Percentiles rank a stretch among this genome's conserved stretches.
Conservation (phyloP, 53 echinoderm and acorn worm species). For the Paracentrotus lividus region DNA sequence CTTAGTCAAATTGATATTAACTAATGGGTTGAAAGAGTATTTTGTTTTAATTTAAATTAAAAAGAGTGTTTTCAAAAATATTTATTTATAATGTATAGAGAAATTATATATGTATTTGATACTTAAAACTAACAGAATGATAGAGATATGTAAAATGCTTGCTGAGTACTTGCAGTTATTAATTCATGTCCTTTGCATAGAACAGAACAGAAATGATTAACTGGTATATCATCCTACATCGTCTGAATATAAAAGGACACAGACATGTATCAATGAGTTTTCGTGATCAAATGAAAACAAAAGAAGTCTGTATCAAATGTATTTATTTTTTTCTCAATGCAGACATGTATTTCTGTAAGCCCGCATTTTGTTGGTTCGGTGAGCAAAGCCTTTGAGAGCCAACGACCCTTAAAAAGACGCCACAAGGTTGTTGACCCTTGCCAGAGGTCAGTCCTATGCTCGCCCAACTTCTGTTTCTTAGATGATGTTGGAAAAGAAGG, state of each 20-base stretch:
- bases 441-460: conserved; percentile 44
- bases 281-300: neutral
- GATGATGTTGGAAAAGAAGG: neutral
- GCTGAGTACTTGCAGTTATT: too few species aligned
- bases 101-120: too few species aligned
- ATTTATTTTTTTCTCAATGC: neutral
- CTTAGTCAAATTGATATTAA: too few species aligned
- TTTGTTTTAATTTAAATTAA: too few species aligned
- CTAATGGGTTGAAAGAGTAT: too few species aligned
- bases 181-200: neutral
- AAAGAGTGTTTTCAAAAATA: too few species aligned
- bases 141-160: too few species aligned
- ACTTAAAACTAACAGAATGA: too few species aligned
- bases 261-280: neutral
- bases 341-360: conserved; percentile 57
- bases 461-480: conserved; percentile 61
- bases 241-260: neutral
- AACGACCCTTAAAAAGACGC: conserved; percentile 42
- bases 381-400: conserved; percentile 25
- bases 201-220: neutral
- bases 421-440: conserved; percentile 50
- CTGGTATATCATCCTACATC: neutral
- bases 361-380: conserved; percentile 29
- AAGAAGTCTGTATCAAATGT: neutral
- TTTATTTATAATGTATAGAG: too few species aligned